Percentiles rank a stretch among this genome's conserved stretches.
phyloP scores from a whole-genome alignment of 1,140 invertebrate species.

The Drosophila prosaltans region DNA sequence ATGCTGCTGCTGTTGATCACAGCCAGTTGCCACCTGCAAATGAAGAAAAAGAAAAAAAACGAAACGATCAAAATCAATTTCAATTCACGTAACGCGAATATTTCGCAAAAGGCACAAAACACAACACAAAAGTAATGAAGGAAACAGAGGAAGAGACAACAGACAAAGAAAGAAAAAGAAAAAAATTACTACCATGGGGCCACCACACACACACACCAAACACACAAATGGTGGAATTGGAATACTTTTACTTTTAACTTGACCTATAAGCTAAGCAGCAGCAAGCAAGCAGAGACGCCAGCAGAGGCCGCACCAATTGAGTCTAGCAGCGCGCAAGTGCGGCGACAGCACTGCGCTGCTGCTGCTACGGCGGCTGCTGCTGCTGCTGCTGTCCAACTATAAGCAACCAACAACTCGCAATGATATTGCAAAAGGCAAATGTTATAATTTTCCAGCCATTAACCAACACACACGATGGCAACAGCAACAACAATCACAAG shows the following conservation, averaged over 20 bases:
- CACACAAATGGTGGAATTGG: slow-evolving; percentile 29
- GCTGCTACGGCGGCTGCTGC: background rate
- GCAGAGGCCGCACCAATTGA: slow-evolving; percentile 9
- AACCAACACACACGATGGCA: slow-evolving; percentile 45
- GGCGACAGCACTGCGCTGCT: slow-evolving; percentile 12
- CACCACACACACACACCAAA: slow-evolving; percentile 12
- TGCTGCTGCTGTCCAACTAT: background rate
- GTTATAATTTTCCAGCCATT: slow-evolving; percentile 71
- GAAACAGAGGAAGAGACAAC: slow-evolving; percentile 13
- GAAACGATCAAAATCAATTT: slow-evolving; percentile 59
- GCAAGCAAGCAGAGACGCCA: slow-evolving; percentile 34
- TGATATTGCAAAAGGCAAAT: slow-evolving; percentile 71
- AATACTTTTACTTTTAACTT: slow-evolving; percentile 80
- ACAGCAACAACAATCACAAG: slow-evolving; percentile 45
- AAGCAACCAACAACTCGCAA: slow-evolving; percentile 33
- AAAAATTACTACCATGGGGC: slow-evolving; percentile 1
- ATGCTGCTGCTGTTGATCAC: slow-evolving; percentile 52
- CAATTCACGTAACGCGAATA: slow-evolving; percentile 48
- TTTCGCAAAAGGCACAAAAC: slow-evolving; percentile 48
- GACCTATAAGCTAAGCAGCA: slow-evolving; percentile 75
- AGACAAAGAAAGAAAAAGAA: slow-evolving; percentile 18
- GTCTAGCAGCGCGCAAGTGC: slow-evolving; percentile 18
- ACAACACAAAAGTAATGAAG: slow-evolving; percentile 24
- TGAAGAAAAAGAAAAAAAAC: slow-evolving; percentile 37
- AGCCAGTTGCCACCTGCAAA: slow-evolving; percentile 61